Percentiles rank a stretch among this genome's conserved stretches.
Evolutionary conservation across 2,113 vertebrate genomes (phyloP).

Genomic region (Myrmecobius fasciatus): DNA sequence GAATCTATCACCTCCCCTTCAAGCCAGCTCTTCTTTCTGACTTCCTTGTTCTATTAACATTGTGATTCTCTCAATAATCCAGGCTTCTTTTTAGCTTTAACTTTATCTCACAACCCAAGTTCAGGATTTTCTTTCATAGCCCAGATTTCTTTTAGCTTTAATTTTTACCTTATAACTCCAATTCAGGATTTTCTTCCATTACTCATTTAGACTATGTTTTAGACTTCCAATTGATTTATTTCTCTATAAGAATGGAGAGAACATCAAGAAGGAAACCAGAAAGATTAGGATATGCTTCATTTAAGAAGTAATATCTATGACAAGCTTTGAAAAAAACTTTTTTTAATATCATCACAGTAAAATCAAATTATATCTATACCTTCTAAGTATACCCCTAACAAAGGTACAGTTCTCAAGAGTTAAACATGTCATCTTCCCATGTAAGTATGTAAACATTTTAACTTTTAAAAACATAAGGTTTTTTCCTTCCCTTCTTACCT

Average conservation of each 20-base stretch:
- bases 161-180: not conserved
- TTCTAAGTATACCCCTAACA: too few species aligned
- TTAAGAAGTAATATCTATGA: not conserved
- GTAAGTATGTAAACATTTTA: too few species aligned
- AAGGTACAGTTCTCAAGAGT: too few species aligned
- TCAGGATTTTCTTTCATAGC: not conserved
- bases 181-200: too few species aligned
- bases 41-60: not conserved
- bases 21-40: not conserved
- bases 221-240: not conserved
- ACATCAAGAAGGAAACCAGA: not conserved
- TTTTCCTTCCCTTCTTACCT: too few species aligned
- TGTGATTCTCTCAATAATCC: not conserved
- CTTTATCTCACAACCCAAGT: not conserved
- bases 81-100: not conserved
- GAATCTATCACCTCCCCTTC: not conserved
- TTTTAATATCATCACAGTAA: too few species aligned
- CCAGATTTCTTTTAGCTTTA: not conserved
- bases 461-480: too few species aligned
- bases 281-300: not conserved
- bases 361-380: too few species aligned
- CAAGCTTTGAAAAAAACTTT: not conserved
- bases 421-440: too few species aligned
- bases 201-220: not conserved
- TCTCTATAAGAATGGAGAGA: not conserved